Conservation (phyloP, 2,888 invertebrate genomes). For the Melikaiella ostensackeni region DNA sequence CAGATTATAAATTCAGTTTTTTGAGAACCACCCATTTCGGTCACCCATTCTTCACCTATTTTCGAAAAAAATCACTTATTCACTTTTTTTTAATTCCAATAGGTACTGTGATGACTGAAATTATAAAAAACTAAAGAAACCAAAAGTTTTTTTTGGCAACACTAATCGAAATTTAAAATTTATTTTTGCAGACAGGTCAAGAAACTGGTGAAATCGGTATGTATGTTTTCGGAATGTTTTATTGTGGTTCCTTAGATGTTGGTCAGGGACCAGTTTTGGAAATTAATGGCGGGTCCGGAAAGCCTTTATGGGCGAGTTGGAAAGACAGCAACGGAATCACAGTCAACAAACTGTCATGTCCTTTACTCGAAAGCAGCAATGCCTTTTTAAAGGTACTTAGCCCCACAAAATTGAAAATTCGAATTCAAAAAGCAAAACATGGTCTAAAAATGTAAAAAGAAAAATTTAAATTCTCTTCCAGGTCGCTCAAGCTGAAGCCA, state of each 20-base stretch:
- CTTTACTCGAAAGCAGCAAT: constrained; percentile 67
- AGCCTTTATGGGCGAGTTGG: constrained; percentile 71
- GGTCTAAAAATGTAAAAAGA: constrained; percentile 5
- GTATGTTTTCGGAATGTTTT: constrained; percentile 91
- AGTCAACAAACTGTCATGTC: constrained; percentile 68
- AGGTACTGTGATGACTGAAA: too few species aligned
- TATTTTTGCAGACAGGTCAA: constrained; percentile 82
- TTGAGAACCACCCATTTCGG: too few species aligned
- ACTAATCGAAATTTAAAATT: not conserved
- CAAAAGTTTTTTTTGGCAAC: too few species aligned
- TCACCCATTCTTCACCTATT: too few species aligned
- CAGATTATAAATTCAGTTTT: too few species aligned
- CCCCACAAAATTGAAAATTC: not conserved
- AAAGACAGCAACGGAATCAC: constrained; percentile 61
- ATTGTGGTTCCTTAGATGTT: constrained; percentile 83
- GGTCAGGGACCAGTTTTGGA: constrained; percentile 68
- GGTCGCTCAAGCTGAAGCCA: constrained; percentile 74
- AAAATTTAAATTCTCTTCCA: constrained; percentile 45
- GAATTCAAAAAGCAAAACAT: not conserved
- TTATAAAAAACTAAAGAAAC: too few species aligned
- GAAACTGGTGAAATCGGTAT: constrained; percentile 83
- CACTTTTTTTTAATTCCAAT: too few species aligned
- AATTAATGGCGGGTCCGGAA: constrained; percentile 70
- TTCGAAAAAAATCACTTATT: too few species aligned
- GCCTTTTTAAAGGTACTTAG: constrained; percentile 70